Conservation (phyloP, 2,797 vertebrate species). For the Lacerta viridis region DNA sequence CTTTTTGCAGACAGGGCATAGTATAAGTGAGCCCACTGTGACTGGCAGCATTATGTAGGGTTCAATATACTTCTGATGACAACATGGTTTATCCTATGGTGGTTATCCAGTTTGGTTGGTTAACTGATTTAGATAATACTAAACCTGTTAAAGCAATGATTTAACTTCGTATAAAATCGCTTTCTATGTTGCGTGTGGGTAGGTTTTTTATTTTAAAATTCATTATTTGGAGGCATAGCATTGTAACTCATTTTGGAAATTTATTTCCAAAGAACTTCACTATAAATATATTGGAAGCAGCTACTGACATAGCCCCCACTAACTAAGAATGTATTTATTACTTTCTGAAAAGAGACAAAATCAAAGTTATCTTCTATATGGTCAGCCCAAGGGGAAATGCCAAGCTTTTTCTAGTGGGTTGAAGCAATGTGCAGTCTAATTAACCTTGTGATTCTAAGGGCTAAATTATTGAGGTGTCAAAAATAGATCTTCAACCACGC, state of each 20-base stretch:
- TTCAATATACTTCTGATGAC: not conserved
- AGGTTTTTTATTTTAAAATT: not conserved
- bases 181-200: not conserved
- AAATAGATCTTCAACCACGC: not conserved
- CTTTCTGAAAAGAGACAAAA: not conserved
- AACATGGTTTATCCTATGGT: not conserved
- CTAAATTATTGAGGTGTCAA: conserved; percentile 14
- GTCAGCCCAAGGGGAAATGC: conserved; percentile 10
- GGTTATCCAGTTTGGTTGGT: not conserved
- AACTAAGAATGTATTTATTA: conserved; percentile 13
- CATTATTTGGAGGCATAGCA: not conserved
- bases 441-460: not conserved
- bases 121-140: not conserved
- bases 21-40: not conserved
- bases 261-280: not conserved
- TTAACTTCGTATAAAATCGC: not conserved
- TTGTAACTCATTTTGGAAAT: not conserved
- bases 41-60: not conserved
- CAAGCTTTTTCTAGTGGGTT: conserved; percentile 6
- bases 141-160: not conserved
- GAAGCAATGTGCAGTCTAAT: conserved; percentile 9
- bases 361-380: not conserved
- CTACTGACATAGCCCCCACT: not conserved
- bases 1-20: not conserved
- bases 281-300: not conserved